A percentile compares a stretch with the other conserved stretches of the same genome.
phyloP scores from a whole-genome alignment of 2,797 vertebrate genomes.

The Centropyge bicolor region DNA sequence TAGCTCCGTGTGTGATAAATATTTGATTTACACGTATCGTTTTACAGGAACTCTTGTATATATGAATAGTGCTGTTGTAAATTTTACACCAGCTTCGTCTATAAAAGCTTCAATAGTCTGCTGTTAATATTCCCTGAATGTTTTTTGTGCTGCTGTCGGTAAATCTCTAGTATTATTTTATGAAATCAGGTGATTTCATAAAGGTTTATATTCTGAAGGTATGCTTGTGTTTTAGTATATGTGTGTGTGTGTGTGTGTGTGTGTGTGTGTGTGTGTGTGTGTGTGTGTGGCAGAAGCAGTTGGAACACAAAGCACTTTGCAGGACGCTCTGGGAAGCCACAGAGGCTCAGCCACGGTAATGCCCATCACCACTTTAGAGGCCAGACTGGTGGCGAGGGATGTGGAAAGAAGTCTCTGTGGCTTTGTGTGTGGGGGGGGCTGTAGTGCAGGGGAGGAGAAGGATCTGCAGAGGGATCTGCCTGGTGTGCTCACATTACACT shows the following conservation, averaged over 20 bases:
- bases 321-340: slow-evolving; percentile 76
- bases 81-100: slow-evolving; percentile 10
- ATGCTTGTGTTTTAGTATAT: slow-evolving; percentile 37
- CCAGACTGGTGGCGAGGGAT: slow-evolving; percentile 77
- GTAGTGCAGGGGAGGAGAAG: slow-evolving; percentile 66
- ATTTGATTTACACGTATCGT: slow-evolving; percentile 54
- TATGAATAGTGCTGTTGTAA: slow-evolving; percentile 14
- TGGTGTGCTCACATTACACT: slow-evolving; percentile 84
- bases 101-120: neutral
- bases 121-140: slow-evolving; percentile 6
- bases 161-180: slow-evolving; percentile 32
- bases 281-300: slow-evolving; percentile 51
- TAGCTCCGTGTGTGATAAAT: slow-evolving; percentile 53
- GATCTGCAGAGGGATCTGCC: slow-evolving; percentile 78
- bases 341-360: slow-evolving; percentile 76
- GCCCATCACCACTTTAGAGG: slow-evolving; percentile 80
- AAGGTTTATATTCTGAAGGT: slow-evolving; percentile 43
- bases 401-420: slow-evolving; percentile 77
- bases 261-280: slow-evolving; percentile 17
- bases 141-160: slow-evolving; percentile 29
- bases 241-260: slow-evolving; percentile 4
- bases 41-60: slow-evolving; percentile 27
- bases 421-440: slow-evolving; percentile 69
- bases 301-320: slow-evolving; percentile 73
- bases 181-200: slow-evolving; percentile 56